Evolutionary conservation across 2,113 vertebrate species (phyloP).

Genomic region (Antigone vipio): DNA sequence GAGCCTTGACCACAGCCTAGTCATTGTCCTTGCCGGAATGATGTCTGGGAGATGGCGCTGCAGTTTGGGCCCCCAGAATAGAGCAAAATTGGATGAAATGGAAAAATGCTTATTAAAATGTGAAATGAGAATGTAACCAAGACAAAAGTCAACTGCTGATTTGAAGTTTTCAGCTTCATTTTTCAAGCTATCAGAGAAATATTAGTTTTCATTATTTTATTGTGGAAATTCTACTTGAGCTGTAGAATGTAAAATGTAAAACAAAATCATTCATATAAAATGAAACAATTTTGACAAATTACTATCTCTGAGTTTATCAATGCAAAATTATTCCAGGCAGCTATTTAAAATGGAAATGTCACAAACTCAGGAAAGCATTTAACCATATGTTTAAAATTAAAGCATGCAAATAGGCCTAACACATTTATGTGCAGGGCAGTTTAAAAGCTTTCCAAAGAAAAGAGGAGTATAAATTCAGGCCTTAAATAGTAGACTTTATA

Average conservation of each 20-base stretch:
- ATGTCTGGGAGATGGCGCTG: neutral
- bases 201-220: neutral
- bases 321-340: conserved; percentile 26
- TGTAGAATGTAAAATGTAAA: neutral
- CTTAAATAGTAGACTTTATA: neutral
- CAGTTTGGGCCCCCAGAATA: neutral
- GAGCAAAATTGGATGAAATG: neutral
- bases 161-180: neutral
- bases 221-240: neutral
- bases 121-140: neutral
- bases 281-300: conserved; percentile 36
- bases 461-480: neutral
- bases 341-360: conserved; percentile 34
- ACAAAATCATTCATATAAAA: neutral
- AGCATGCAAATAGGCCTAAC: neutral
- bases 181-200: conserved; percentile 2
- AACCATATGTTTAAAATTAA: conserved; percentile 10
- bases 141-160: neutral
- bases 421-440: neutral
- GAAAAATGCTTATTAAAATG: neutral
- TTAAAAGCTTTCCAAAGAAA: conserved; percentile 2
- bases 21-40: neutral
- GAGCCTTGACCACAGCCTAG: neutral
- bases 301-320: conserved; percentile 6
- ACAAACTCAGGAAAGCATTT: neutral